Evolutionary conservation across 2,797 vertebrate species (phyloP), one percentile per base, ranked within the genome.

Genomic region (Micromesistius poutassou): DNA sequence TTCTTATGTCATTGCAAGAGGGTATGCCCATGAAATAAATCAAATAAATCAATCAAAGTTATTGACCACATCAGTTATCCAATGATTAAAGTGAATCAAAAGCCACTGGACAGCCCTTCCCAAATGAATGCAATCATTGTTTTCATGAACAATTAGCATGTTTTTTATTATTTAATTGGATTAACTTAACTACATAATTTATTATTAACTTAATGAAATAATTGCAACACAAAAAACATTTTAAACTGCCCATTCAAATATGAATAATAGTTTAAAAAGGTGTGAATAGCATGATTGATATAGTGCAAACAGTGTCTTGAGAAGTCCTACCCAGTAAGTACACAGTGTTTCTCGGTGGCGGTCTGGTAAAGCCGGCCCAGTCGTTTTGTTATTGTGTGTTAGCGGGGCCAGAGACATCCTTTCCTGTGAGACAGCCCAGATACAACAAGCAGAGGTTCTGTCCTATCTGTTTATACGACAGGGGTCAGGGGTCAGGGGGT

Each of bases 401-500:
- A 10, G 9, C 22, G 25, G 62, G 62, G 19, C 38, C 22, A 33
- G 46, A 71, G 25, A 8, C 62, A 75, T 40, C 76, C 10, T 40
- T 19, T 50, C 76, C 79, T 75, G 72, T 30, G 66, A 74, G 75
- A 83, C 66, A 75, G 72, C 77, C 78, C 12, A 72, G 31, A n/a
- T 79, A 72, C 75, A 77, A 79, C 84, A 85, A 72, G 72, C 79
- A n/a, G 46, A 33, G 75, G 80, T 76, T 74, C 25, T 75, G 33
- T 22, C 13, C 80, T 50, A 81, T 33, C 71, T 82, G 85, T 83
- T 84, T 78, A 80, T 78, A 82, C 77, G 81, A 78, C 77, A 16
- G 80, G 74, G 83, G 79, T 74, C 74, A 77, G 19, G 84, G 81
- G 79, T 76, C 19, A 79, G 82, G 33, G 33, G 80, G 83, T 82